Conservation (phyloP, 2,113 vertebrate genomes). For the Nyctibius bracteatus region DNA sequence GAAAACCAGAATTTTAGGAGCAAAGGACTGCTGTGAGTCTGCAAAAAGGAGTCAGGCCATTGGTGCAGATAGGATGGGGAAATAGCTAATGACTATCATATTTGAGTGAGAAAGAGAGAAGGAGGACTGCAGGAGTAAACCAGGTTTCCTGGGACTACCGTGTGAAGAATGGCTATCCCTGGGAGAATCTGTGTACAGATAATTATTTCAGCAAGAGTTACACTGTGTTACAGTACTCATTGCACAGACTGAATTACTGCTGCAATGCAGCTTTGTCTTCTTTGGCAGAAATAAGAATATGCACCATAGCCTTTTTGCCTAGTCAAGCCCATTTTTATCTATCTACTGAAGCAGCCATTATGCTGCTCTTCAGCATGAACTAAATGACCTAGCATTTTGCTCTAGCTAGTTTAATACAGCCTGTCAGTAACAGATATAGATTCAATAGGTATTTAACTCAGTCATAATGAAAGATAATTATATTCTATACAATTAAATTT, state of each 20-base stretch:
- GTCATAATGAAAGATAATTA: not conserved
- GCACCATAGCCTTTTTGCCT: not conserved
- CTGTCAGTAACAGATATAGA: not conserved
- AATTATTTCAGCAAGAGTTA: not conserved
- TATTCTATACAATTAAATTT: not conserved
- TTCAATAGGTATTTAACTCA: not conserved
- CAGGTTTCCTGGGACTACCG: not conserved
- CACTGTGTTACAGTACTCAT: not conserved
- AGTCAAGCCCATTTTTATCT: not conserved
- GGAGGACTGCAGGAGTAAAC: not conserved
- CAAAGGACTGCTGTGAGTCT: not conserved
- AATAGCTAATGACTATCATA: not conserved
- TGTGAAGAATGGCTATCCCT: not conserved
- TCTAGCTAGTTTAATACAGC: not conserved
- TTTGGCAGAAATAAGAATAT: not conserved
- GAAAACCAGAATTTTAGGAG: not conserved
- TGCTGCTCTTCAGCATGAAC: not conserved
- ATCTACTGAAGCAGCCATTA: not conserved
- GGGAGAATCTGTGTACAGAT: not conserved
- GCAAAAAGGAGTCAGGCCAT: not conserved
- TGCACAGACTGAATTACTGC: conserved; percentile 11
- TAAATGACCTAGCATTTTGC: not conserved
- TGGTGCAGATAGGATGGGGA: not conserved
- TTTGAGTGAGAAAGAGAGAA: not conserved
- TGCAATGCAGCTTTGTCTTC: conserved; percentile 54